Conservation (phyloP, 1,140 invertebrate species). For the Heliconius himera region DNA sequence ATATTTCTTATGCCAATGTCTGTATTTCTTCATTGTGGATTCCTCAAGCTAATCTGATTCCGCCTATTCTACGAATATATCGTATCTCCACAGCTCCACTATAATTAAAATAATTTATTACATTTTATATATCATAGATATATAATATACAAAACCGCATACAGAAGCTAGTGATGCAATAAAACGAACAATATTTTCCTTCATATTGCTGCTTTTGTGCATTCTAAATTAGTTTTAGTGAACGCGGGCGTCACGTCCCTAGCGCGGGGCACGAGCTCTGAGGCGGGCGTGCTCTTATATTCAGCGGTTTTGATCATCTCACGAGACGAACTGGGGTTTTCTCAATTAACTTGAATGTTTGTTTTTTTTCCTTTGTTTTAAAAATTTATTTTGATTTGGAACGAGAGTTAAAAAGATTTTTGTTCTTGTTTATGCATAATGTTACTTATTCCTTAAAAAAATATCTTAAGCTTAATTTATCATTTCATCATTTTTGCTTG, state of each 20-base stretch:
- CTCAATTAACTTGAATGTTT: no score
- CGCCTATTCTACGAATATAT: neutral
- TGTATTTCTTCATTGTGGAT: neutral
- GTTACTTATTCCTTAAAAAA: no score
- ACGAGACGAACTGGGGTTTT: neutral
- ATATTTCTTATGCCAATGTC: neutral
- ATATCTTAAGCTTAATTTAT: no score
- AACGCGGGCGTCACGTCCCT: neutral
- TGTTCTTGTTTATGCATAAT: no score
- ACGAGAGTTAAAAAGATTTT: no score
- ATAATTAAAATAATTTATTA: neutral
- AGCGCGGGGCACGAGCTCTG: neutral
- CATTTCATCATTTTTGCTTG: no score
- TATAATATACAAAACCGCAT: neutral
- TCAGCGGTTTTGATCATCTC: neutral
- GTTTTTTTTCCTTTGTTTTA: no score
- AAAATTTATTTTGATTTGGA: no score
- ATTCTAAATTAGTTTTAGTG: neutral
- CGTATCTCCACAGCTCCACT: no score
- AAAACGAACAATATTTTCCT: conserved; percentile 8
- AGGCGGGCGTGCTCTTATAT: neutral
- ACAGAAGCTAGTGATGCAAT: conserved; percentile 2
- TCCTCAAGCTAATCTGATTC: neutral
- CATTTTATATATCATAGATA: neutral
- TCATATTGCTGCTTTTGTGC: neutral